Base-by-base conservation (phyloP, 2,113 vertebrate species). In the Thunnus thynnus region DNA sequence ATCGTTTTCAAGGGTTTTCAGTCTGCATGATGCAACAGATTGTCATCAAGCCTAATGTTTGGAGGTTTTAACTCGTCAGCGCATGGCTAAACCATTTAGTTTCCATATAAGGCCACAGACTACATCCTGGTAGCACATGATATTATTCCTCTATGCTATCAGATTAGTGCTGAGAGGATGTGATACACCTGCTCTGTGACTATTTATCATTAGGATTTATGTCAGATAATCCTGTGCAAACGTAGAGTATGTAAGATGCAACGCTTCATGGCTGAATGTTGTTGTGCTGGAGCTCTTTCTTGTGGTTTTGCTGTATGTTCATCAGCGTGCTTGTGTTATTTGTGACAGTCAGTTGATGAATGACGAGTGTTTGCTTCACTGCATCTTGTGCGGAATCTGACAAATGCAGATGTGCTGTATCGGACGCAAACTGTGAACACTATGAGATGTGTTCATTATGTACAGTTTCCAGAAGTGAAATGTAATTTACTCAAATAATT, bases 141-240 rank as follows among this genome's bases (percentile, higher is more conserved):
- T 0, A 22, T 66, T 62, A 4, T 32, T 50, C n/a, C 55, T 18
- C 50, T 13, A 3, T 17, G 44, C 44, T 25, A 13, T 75, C 16
- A 30, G 54, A 48, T 68, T 67, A 67, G 16, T 5, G 14, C 16
- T 2, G 4, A 54, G 60, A 11, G 1, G 1, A 73, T 32, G 60
- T 7, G 5, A 65, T 57, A 11, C 14, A 72, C 66, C 56, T 55
- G 46, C 25, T 60, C 41, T 69, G n/a, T 52, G 46, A 51, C 60
- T 25, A 14, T 69, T 67, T 60, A 32, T 13, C 20, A 30, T 60
- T 6, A 46, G 54, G 58, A 51, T 56, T 72, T 12, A 52, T 58
- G 47, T 78, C 52, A 17, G 54, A 41, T 81, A 36, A 74, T 66
- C 74, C 81, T 47, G 61, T n/a, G 36, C 54, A 69, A 64, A 51